Base-by-base conservation (phyloP, 2,113 vertebrate species). In the Pomatorhinus ruficollis region DNA sequence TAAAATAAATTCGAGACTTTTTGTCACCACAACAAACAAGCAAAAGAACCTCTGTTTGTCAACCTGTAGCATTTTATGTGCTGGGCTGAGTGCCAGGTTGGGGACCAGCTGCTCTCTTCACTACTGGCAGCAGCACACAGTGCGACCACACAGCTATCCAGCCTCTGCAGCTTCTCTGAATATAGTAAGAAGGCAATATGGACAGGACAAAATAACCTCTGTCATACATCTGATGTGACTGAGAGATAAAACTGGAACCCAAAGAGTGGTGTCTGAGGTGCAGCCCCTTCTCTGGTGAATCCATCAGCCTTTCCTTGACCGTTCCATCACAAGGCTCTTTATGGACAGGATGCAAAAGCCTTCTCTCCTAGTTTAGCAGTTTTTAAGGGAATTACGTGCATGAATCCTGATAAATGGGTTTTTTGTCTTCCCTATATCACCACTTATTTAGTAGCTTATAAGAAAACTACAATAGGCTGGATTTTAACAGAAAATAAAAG, bases 401-500 rank as follows among this genome's bases (percentile, higher is more conserved):
- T 52, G 15, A 87, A 63, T 77, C 33, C n/a, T 14, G 3, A 68
- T 64, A 84, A 87, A 76, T 69, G 40, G 3, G 18, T 3, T 83
- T 95, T 75, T 35, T 64, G 66, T 20, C 24, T 95, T 94, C 39
- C 13, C 5, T 75, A 15, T 92, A 81, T 49, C 35, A 52, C 39
- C 28, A 35, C 27, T 77, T 81, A 60, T 30, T 76, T 81, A 54
- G 69, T 40, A 78, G 33, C 15, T 83, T 87, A 60, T 56, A 81
- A 50, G 53, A 83, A 86, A 90, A 88, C 14, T 86, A 33, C 20
- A 49, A 47, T 52, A 70, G 33, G 12, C 37, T 81, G 22, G 33
- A 66, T 81, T 91, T 91, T 74, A 93, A 37, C 64, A 63, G 47
- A 83, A 92, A 88, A 33, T 37, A 86, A 63, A 89, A 91, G n/a